Evolutionary conservation across 1,140 invertebrate species (phyloP), one percentile per base, ranked within the genome.

Genomic region (Paraescarpia echinospica): DNA sequence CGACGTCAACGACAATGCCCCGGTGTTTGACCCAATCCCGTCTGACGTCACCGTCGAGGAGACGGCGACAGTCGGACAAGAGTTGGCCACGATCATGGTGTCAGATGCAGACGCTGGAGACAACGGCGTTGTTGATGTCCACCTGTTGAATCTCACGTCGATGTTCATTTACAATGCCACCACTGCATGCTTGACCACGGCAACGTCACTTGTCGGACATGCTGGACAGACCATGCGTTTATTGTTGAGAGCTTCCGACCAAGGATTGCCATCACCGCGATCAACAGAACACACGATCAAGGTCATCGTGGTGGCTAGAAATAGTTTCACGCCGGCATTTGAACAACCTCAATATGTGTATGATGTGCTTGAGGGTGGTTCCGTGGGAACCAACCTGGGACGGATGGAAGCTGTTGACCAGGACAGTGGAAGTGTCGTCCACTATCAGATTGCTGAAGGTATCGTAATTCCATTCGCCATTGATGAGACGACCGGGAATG

Each of bases 251-350:
- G 98, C 98, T 8, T 96, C 97, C 92, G 98, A 99, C 96, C 97
- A 98, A 95, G 98, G 98, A 0, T 97, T 96, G 2, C 98, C 98
- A 0, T 97, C 97, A 0, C 97, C 97, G 92, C 97, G 97, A 92
- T 97, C 97, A 31, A 96, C 98, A 93, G 35, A 12, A 90, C 35
- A 97, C 97, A 97, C 34, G 98, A 97, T 99, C 12, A 95, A 97
- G 34, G 97, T 99, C 27, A 97, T 97, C 77, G 97, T 99, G 34
- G 96, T 98, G 31, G 99, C 99, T 96, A 98, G 98, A 92, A 99
- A 99, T 96, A 99, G 99, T 96, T 94, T 95, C 48, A 91, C 92
- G 9, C 95, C 95, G 4, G 91, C 77, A 22, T 99, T 99, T 96
- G 96, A 97, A 22, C 97, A 97, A 92, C 96, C 97, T 1, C 96